Conservation (phyloP, 64 coral and sea anemone genomes). For the Dendronephthya gigantea region DNA sequence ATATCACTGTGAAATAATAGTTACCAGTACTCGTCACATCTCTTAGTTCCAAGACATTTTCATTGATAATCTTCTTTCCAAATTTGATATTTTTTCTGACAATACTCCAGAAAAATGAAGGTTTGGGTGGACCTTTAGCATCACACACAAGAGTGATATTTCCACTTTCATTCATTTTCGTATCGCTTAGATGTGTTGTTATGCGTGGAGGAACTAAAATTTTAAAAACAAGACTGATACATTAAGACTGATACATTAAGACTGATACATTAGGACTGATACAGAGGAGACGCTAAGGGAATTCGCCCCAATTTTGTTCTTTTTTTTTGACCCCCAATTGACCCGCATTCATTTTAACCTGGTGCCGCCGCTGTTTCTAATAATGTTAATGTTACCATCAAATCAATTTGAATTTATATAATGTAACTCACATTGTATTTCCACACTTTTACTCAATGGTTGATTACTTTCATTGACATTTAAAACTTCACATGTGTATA, state of each 20-base stretch:
- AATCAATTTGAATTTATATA: too few species aligned
- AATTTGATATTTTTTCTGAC: neutral
- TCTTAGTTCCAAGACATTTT: neutral
- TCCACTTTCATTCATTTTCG: neutral
- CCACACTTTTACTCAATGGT: neutral
- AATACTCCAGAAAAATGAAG: neutral
- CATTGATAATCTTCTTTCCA: neutral
- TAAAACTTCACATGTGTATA: constrained; percentile 6
- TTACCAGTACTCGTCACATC: neutral
- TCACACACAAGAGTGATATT: neutral
- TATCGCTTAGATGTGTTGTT: neutral
- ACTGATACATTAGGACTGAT: too few species aligned
- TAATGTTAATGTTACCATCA: too few species aligned
- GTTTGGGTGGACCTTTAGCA: neutral
- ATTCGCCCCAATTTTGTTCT: too few species aligned
- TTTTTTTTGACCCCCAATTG: too few species aligned
- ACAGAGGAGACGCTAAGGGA: too few species aligned
- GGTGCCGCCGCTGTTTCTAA: too few species aligned
- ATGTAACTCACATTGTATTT: neutral
- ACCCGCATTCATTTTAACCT: neutral
- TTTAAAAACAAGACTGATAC: neutral
- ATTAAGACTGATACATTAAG: too few species aligned
- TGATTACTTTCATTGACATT: neutral
- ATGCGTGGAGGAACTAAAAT: neutral
- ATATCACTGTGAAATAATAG: neutral